A percentile compares a stretch with the other conserved stretches of the same genome.
Conservation (phyloP, 1,140 invertebrate genomes). For the Lasaia peninsularis region DNA sequence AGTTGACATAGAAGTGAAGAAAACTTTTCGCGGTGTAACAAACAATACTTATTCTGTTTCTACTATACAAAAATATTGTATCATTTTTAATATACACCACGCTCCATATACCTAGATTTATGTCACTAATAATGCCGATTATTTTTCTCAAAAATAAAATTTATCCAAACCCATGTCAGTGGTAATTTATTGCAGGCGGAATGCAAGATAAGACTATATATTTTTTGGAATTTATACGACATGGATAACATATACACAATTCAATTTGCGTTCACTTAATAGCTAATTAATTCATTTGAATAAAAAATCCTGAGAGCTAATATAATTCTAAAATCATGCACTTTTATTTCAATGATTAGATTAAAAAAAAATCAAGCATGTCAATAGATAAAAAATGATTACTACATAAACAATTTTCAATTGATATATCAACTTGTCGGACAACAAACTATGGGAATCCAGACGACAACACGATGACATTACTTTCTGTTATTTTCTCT, state of each 20-base stretch:
- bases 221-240: background rate
- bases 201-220: constrained; percentile 14
- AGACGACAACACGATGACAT: constrained; percentile 54
- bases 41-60: background rate
- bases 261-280: constrained; percentile 43
- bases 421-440: constrained; percentile 70
- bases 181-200: constrained; percentile 39
- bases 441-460: constrained; percentile 71
- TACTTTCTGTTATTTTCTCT: constrained; percentile 25
- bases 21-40: too few relatives aligned
- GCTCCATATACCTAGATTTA: background rate
- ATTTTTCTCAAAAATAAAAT: background rate
- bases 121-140: background rate
- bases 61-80: background rate
- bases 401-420: constrained; percentile 70
- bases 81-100: background rate
- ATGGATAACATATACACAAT: constrained; percentile 8
- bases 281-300: constrained; percentile 56
- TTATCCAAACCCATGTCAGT: background rate
- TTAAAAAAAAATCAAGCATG: constrained; percentile 65
- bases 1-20: too few relatives aligned
- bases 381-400: constrained; percentile 74
- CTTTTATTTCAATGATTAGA: constrained; percentile 65
- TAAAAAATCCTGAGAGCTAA: constrained; percentile 54
- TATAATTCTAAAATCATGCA: constrained; percentile 60